These are phyloP conservation scores for Puntigrus tetrazona DNA, from an alignment of 2,113 vertebrate species.

Conservation along the genomic window DNA sequence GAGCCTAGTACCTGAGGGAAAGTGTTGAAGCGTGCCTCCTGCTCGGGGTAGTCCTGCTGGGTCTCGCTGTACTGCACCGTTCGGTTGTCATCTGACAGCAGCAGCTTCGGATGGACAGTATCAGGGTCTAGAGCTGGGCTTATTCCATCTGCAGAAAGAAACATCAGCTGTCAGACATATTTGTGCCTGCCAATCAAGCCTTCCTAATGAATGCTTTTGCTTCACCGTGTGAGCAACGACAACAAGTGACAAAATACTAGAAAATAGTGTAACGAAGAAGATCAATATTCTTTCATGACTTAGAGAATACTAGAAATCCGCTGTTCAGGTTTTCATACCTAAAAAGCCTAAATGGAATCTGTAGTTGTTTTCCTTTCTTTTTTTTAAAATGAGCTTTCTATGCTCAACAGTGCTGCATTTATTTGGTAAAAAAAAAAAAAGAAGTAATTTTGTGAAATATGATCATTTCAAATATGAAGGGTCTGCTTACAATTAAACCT, in stretches of 20 bases:
- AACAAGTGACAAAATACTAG: not conserved
- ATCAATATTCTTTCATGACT: not conserved
- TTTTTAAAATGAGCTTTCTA: no score
- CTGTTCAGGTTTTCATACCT: not conserved
- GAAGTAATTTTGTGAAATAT: no score
- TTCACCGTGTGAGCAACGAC: not conserved
- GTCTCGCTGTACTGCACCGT: conserved; percentile 68
- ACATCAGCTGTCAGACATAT: not conserved
- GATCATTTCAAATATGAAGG: no score
- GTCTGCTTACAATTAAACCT: no score
- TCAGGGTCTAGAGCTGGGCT: conserved; percentile 69
- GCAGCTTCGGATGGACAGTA: conserved; percentile 75
- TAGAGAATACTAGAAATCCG: not conserved
- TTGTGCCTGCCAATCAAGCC: not conserved
- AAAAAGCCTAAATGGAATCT: no score
- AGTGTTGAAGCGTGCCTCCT: conserved; percentile 71
- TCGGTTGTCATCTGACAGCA: conserved; percentile 69
- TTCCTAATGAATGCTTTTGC: not conserved
- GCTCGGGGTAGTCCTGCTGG: conserved; percentile 66
- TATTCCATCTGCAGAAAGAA: conserved; percentile 69
- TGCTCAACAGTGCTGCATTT: no score
- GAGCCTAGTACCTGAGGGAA: conserved; percentile 76
- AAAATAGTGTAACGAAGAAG: no score
- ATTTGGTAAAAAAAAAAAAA: no score
- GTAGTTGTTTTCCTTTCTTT: no score